Evolutionary conservation across 2,797 vertebrate species (phyloP).

Genomic region (Eurystomus glaucurus): DNA sequence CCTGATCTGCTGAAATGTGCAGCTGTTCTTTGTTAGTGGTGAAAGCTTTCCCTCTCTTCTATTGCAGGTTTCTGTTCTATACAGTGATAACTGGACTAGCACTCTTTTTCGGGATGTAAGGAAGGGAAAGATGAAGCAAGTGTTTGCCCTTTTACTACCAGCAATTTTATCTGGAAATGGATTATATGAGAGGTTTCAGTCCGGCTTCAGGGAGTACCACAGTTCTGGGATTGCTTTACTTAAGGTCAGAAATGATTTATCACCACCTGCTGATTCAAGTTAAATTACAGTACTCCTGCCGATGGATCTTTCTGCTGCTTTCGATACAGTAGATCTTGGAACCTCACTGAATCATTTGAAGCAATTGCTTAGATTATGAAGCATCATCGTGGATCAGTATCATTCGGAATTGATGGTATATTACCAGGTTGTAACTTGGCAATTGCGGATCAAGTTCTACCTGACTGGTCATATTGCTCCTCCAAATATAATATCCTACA

Average conservation of each 20-base stretch:
- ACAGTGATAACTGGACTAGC: neutral
- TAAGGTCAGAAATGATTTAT: constrained; percentile 67
- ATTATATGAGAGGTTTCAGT: constrained; percentile 45
- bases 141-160: constrained; percentile 28
- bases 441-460: constrained; percentile 60
- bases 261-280: constrained; percentile 45
- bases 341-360: constrained; percentile 27
- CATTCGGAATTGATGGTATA: neutral
- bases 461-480: constrained; percentile 1
- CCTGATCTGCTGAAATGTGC: constrained; percentile 46
- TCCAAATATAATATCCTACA: constrained; percentile 41
- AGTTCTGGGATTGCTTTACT: constrained; percentile 33
- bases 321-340: constrained; percentile 42
- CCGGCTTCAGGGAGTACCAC: constrained; percentile 41
- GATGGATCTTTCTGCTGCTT: constrained; percentile 54
- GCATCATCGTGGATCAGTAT: neutral
- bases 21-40: constrained; percentile 4
- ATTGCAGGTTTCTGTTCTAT: neutral
- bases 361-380: constrained; percentile 49
- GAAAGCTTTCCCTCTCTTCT: constrained; percentile 1
- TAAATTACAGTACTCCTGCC: constrained; percentile 57
- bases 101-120: neutral
- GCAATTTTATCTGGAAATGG: constrained; percentile 23
- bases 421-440: constrained; percentile 46
- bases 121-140: constrained; percentile 32